phyloP scores from a whole-genome alignment of 2,113 vertebrate species.

The Perca schrenkii region DNA sequence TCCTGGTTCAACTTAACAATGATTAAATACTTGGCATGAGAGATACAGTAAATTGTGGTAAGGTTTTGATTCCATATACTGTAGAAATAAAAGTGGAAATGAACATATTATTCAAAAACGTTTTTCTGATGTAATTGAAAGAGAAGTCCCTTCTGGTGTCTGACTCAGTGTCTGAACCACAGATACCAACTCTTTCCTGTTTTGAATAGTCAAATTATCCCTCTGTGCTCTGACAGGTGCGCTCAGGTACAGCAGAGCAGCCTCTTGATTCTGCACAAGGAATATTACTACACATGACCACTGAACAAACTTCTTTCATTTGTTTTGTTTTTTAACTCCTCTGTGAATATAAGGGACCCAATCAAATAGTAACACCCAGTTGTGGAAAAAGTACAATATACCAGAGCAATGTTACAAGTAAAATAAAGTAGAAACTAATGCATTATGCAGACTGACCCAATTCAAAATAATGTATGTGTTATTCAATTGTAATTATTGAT shows the following conservation, averaged over 20 bases:
- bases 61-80: neutral
- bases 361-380: neutral
- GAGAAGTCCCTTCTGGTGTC: neutral
- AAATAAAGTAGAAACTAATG: neutral
- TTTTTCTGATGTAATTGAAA: neutral
- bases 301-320: neutral
- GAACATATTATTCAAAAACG: neutral
- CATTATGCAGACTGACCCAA: neutral
- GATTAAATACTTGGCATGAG: neutral
- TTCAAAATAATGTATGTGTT: neutral
- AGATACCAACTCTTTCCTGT: conserved; percentile 33
- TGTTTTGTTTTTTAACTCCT: too few relatives aligned
- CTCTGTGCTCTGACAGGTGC: neutral
- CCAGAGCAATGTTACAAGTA: neutral
- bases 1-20: neutral
- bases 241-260: neutral
- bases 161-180: neutral
- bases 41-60: neutral
- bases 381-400: neutral
- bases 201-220: conserved; percentile 74
- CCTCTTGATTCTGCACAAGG: neutral
- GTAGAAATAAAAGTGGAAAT: conserved; percentile 8
- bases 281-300: neutral
- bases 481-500: neutral
- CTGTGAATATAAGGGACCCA: neutral